Evolutionary conservation across 2,797 vertebrate genomes (phyloP).

Genomic region (Chelon auratus): DNA sequence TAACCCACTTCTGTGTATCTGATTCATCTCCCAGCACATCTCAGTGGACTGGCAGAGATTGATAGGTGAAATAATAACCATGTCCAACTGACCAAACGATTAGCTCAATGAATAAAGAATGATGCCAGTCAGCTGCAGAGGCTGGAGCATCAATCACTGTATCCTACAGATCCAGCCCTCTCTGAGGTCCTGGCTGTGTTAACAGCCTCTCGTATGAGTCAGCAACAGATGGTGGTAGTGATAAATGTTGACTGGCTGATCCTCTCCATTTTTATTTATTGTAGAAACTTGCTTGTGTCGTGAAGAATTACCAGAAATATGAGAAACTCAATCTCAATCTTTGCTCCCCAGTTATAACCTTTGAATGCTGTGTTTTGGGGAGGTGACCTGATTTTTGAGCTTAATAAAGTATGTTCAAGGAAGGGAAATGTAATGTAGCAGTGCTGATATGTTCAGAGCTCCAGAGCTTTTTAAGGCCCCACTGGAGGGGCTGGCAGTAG

Average conservation of each 20-base stretch:
- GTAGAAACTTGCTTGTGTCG: background rate
- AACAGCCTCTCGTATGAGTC: slow-evolving; percentile 48
- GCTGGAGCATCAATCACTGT: slow-evolving; percentile 46
- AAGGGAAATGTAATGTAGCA: slow-evolving; percentile 12
- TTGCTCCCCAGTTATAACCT: background rate
- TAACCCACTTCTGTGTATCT: background rate
- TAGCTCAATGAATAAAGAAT: slow-evolving; percentile 57
- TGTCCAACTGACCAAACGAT: slow-evolving; percentile 55
- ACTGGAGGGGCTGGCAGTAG: slow-evolving; percentile 5
- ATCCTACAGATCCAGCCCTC: slow-evolving; percentile 22
- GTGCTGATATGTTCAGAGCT: background rate
- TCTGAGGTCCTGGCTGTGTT: slow-evolving; percentile 45
- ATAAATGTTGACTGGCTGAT: slow-evolving; percentile 47
- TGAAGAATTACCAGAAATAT: slow-evolving; percentile 3
- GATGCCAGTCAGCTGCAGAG: slow-evolving; percentile 32
- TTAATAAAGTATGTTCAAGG: slow-evolving; percentile 1
- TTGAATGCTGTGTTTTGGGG: background rate
- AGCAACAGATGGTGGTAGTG: slow-evolving; percentile 61
- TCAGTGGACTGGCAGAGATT: slow-evolving; percentile 11
- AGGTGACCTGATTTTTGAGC: background rate
- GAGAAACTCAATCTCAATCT: background rate
- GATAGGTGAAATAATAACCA: slow-evolving; percentile 48
- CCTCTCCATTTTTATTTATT: slow-evolving; percentile 10
- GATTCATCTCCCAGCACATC: slow-evolving; percentile 3
- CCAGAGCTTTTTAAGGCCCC: background rate